Conservation (phyloP, 2,113 vertebrate species). For the Mungos mungo region DNA sequence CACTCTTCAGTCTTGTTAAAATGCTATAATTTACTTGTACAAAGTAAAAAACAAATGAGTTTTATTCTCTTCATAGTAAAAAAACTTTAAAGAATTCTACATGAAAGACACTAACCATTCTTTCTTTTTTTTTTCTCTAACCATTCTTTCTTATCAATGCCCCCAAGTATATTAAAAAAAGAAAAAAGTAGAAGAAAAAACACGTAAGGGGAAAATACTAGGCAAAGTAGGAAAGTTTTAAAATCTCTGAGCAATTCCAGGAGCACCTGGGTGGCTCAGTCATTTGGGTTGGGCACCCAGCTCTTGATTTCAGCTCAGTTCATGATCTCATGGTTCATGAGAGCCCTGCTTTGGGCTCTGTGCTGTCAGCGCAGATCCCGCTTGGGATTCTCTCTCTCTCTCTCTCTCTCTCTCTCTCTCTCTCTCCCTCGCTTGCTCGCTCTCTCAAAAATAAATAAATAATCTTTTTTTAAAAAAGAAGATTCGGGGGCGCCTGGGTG, state of each 20-base stretch:
- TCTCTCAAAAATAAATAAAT: not conserved
- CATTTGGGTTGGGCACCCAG: no score
- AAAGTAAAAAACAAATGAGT: not conserved
- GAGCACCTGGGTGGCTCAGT: no score
- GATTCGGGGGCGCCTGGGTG: no score
- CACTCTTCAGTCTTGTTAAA: constrained; percentile 1
- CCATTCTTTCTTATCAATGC: not conserved
- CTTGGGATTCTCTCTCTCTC: no score
- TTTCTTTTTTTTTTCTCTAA: not conserved
- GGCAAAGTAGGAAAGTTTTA: not conserved
- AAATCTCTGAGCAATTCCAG: constrained; percentile 27
- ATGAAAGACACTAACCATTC: not conserved
- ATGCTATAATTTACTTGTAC: constrained; percentile 4
- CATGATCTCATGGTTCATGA: no score
- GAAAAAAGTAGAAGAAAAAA: constrained; percentile 8
- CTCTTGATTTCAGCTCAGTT: no score
- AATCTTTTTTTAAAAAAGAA: not conserved
- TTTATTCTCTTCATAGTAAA: constrained; percentile 2
- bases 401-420: no score
- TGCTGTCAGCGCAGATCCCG: no score
- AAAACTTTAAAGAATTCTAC: not conserved
- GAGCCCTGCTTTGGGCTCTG: no score
- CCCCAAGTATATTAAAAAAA: not conserved
- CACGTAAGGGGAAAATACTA: not conserved
- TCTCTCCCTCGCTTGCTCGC: no score